A percentile compares a stretch with the other conserved stretches of the same genome.
Conservation (phyloP, 2,113 vertebrate species). For the Brachypteracias leptosomus region DNA sequence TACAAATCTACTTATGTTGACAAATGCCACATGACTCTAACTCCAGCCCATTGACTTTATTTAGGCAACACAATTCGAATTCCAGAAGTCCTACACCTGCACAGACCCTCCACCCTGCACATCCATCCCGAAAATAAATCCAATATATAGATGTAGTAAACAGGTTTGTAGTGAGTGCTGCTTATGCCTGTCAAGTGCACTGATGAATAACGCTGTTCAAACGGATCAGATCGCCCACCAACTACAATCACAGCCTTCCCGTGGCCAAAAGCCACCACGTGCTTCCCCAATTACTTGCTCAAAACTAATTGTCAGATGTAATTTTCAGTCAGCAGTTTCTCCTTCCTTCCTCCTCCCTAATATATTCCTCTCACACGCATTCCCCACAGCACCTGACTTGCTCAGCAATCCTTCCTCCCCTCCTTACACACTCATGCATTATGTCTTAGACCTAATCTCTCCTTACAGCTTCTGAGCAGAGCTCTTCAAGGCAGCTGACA, state of each 20-base stretch:
- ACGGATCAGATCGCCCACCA: constrained; percentile 16
- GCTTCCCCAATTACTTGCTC: constrained; percentile 28
- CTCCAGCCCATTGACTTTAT: neutral
- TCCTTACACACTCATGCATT: neutral
- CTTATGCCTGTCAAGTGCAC: neutral
- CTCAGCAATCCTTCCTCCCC: constrained; percentile 24
- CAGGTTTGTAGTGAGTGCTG: neutral
- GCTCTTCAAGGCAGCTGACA: constrained; percentile 59
- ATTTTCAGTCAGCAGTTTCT: constrained; percentile 22
- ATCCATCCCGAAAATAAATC: neutral
- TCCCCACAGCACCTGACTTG: constrained; percentile 14
- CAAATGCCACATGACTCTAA: neutral
- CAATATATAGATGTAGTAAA: constrained; percentile 2
- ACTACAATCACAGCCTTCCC: neutral
- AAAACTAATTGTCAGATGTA: constrained; percentile 41
- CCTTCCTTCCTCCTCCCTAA: neutral
- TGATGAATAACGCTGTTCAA: neutral
- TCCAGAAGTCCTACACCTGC: neutral
- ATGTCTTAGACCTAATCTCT: constrained; percentile 32
- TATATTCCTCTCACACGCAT: neutral
- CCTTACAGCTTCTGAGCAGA: constrained; percentile 20
- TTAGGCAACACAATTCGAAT: neutral
- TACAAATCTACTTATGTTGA: neutral
- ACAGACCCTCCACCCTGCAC: neutral
- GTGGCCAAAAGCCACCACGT: constrained; percentile 29